These are phyloP conservation scores for Hyphantria cunea DNA, from an alignment of 1,140 invertebrate genomes.

Conservation along the genomic window DNA sequence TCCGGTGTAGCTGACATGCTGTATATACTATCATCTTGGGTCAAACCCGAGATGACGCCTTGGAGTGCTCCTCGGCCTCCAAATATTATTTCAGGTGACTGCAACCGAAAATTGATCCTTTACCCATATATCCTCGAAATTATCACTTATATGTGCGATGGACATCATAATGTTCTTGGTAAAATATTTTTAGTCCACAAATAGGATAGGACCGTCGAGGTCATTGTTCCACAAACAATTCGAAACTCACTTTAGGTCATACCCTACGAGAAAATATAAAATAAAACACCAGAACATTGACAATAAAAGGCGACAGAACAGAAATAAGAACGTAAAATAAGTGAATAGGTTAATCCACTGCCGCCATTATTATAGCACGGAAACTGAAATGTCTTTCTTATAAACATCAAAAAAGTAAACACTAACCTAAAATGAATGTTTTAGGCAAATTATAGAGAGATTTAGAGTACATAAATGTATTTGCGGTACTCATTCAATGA, in stretches of 20 bases:
- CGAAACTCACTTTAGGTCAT: conserved; percentile 67
- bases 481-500: conserved; percentile 5
- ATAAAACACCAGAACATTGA: conserved; percentile 59
- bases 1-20: conserved; percentile 80
- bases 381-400: conserved; percentile 72
- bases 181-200: conserved; percentile 76
- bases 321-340: conserved; percentile 58
- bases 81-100: conserved; percentile 73
- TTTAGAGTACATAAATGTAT: conserved; percentile 32
- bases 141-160: conserved; percentile 49
- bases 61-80: conserved; percentile 69
- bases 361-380: conserved; percentile 80
- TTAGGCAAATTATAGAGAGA: conserved; percentile 28
- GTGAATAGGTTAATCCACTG: conserved; percentile 78
- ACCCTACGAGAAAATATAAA: conserved; percentile 72
- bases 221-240: conserved; percentile 75
- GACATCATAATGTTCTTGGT: conserved; percentile 63
- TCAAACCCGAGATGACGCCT: conserved; percentile 73
- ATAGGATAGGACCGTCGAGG: conserved; percentile 71
- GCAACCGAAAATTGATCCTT: conserved; percentile 77
- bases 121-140: conserved; percentile 66
- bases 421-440: conserved; percentile 62
- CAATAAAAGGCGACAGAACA: conserved; percentile 38
- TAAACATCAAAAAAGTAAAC: conserved; percentile 80
- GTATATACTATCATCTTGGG: conserved; percentile 80